Conservation (phyloP, 2,888 invertebrate species). For the Leucophora obtusa region DNA sequence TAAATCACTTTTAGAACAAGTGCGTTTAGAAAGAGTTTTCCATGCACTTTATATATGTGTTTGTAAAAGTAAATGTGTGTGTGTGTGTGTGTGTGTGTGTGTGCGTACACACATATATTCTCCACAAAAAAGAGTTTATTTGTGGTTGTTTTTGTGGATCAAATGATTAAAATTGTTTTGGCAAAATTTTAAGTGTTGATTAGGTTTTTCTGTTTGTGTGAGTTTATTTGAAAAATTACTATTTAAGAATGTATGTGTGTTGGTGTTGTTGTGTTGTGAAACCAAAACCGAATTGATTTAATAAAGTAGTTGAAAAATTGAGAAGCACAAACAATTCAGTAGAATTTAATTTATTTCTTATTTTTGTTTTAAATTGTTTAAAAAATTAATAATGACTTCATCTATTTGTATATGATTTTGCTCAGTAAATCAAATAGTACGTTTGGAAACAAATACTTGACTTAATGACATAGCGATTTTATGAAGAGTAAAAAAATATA, state of each 20-base stretch:
- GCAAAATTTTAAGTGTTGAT: slow-evolving; percentile 68
- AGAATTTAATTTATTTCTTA: slow-evolving; percentile 43
- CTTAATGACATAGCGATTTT: no score
- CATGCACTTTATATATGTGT: background rate
- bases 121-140: slow-evolving; percentile 61
- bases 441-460: no score
- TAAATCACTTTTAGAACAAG: slow-evolving; percentile 64
- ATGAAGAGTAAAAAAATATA: no score
- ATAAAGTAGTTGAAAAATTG: slow-evolving; percentile 42
- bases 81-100: slow-evolving; percentile 10
- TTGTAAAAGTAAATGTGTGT: slow-evolving; percentile 15
- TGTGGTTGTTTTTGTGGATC: slow-evolving; percentile 71
- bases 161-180: slow-evolving; percentile 72
- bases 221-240: slow-evolving; percentile 58
- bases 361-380: background rate
- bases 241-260: slow-evolving; percentile 51
- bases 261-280: background rate
- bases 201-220: slow-evolving; percentile 67
- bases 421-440: no score
- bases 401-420: no score
- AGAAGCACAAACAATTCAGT: slow-evolving; percentile 17
- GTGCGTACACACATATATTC: slow-evolving; percentile 1
- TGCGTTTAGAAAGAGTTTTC: background rate
- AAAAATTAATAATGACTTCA: no score
- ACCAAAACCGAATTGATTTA: slow-evolving; percentile 45